Conservation (phyloP, 1,140 invertebrate genomes). For the Pseudobourletiella spinata region DNA sequence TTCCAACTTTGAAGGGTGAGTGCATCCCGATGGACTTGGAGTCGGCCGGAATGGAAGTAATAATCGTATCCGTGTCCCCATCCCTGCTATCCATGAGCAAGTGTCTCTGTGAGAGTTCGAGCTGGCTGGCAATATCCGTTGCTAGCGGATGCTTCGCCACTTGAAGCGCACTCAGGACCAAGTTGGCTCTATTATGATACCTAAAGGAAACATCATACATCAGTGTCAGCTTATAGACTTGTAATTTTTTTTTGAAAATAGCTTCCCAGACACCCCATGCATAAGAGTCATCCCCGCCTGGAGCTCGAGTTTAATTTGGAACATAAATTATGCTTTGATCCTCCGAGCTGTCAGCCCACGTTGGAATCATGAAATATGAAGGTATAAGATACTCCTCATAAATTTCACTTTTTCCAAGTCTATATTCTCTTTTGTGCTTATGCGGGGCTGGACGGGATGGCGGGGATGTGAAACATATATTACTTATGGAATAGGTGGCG, state of each 20-base stretch:
- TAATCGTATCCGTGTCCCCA: constrained; percentile 34
- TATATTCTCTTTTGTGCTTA: too few relatives aligned
- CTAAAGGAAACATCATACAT: constrained; percentile 42
- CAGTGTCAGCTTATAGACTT: neutral
- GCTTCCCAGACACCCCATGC: too few relatives aligned
- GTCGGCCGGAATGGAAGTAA: constrained; percentile 22
- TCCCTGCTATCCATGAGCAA: constrained; percentile 9
- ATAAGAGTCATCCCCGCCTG: too few relatives aligned
- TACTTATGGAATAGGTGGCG: constrained; percentile 77
- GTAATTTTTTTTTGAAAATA: neutral
- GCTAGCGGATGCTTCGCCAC: constrained; percentile 84
- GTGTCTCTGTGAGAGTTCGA: constrained; percentile 16
- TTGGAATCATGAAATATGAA: too few relatives aligned
- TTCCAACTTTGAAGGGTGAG: constrained; percentile 32
- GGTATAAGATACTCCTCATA: too few relatives aligned
- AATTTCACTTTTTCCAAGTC: too few relatives aligned
- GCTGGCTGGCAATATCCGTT: constrained; percentile 42
- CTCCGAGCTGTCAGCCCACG: too few relatives aligned
- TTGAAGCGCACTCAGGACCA: constrained; percentile 84
- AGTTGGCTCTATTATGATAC: constrained; percentile 83
- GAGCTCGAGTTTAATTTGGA: too few relatives aligned
- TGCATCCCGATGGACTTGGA: constrained; percentile 29
- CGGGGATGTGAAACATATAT: too few relatives aligned
- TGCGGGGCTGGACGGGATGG: too few relatives aligned
- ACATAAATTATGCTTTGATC: too few relatives aligned